Evolutionary conservation across 2,113 vertebrate genomes (phyloP).

Genomic region (Glaucomys volans): DNA sequence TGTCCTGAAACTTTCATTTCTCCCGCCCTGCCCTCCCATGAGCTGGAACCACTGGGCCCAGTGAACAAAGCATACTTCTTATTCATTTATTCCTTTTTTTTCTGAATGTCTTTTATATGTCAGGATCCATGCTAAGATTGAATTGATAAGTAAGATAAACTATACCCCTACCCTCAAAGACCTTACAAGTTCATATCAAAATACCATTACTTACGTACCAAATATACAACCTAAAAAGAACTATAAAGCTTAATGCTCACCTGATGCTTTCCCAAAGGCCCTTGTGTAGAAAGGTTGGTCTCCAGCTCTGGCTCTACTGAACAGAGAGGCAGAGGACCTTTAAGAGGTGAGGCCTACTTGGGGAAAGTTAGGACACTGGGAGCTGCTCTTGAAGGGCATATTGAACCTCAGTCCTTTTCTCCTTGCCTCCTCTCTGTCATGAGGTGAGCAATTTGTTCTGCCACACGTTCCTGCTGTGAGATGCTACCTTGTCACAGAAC

Average conservation of each 20-base stretch:
- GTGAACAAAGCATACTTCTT: background rate
- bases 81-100: background rate
- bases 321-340: no score
- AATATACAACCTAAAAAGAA: background rate
- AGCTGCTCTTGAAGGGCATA: background rate
- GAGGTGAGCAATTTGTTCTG: background rate
- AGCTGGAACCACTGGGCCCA: no score
- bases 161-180: background rate
- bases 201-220: background rate
- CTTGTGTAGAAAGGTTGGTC: background rate
- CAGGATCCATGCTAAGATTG: background rate
- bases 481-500: background rate
- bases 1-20: no score
- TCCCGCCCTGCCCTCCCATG: no score
- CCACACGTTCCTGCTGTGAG: background rate
- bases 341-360: background rate
- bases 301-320: background rate
- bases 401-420: background rate
- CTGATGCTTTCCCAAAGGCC: background rate
- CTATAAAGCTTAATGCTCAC: background rate
- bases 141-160: background rate
- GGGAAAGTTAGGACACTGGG: background rate
- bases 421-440: background rate
- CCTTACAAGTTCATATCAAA: slow-evolving; percentile 12
- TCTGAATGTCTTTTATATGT: background rate